Conservation (phyloP, 2,888 invertebrate genomes). For the Patella ulyssiponensis region DNA sequence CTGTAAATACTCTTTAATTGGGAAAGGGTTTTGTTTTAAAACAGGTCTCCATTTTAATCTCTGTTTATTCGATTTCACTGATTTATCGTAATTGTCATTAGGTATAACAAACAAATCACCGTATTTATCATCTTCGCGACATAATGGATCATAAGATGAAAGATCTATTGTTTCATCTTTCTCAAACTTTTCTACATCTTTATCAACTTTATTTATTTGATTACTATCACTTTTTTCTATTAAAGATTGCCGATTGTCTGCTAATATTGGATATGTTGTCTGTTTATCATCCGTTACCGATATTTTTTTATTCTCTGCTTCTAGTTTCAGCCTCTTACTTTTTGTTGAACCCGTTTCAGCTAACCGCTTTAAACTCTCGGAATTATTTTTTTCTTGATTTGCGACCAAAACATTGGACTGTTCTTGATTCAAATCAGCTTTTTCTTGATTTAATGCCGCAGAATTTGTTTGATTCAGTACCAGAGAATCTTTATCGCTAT, state of each 20-base stretch:
- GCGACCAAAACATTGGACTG: too few relatives aligned
- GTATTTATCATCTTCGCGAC: conserved; percentile 37
- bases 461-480: too few relatives aligned
- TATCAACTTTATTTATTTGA: not conserved
- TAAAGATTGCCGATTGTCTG: too few relatives aligned
- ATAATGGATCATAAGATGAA: conserved; percentile 35
- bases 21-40: conserved; percentile 55
- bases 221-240: not conserved
- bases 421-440: not conserved
- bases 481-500: too few relatives aligned
- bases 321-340: not conserved
- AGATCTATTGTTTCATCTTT: conserved; percentile 16
- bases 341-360: not conserved
- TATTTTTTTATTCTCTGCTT: not conserved
- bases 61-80: conserved; percentile 23
- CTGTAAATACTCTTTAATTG: conserved; percentile 50
- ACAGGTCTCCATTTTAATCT: conserved; percentile 49
- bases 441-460: not conserved
- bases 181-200: not conserved
- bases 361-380: not conserved
- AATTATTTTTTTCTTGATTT: too few relatives aligned
- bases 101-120: conserved; percentile 51
- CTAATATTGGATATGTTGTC: too few relatives aligned
- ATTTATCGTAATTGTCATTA: conserved; percentile 30
- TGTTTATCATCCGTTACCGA: too few relatives aligned